phyloP scores from a whole-genome alignment of 2,797 vertebrate genomes.

The Cirrhinus mrigala region DNA sequence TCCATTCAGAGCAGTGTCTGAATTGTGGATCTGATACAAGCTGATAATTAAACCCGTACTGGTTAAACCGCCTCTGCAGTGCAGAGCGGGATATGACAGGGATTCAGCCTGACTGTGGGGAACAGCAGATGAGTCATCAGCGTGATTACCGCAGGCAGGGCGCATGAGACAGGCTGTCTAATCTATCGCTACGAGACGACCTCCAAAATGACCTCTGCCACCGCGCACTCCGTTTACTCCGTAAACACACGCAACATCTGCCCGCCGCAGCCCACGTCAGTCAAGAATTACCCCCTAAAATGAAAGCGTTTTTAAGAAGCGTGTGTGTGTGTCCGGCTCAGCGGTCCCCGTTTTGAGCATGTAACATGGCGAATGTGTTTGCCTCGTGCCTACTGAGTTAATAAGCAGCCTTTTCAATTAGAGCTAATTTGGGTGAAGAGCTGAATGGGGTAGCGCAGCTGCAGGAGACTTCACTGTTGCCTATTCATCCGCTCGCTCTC shows the following conservation, averaged over 20 bases:
- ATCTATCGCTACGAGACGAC: conserved; percentile 50
- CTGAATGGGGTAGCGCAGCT: conserved; percentile 60
- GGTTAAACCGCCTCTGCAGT: conserved; percentile 41
- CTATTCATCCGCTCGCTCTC: conserved; percentile 13
- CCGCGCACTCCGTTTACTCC: conserved; percentile 5
- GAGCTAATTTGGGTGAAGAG: conserved; percentile 62
- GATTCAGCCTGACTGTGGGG: conserved; percentile 43
- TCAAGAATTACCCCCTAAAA: conserved; percentile 47
- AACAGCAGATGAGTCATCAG: conserved; percentile 45
- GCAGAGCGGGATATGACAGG: conserved; percentile 39
- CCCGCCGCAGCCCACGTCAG: conserved; percentile 34
- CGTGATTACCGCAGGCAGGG: conserved; percentile 51
- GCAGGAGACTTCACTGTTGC: conserved; percentile 48
- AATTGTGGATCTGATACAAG: conserved; percentile 37
- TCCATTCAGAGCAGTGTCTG: conserved; percentile 24
- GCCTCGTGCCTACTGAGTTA: conserved; percentile 53
- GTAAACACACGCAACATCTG: conserved; percentile 58
- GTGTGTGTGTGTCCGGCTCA: conserved; percentile 35
- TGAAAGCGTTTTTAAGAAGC: conserved; percentile 36
- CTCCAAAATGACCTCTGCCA: conserved; percentile 49
- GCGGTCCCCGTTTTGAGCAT: conserved; percentile 40
- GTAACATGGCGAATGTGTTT: conserved; percentile 55
- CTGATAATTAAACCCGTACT: conserved; percentile 50
- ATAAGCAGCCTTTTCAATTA: conserved; percentile 64
- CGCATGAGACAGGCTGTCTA: conserved; percentile 43